Base-by-base conservation (phyloP, 2,797 vertebrate genomes). In the Coccyzus lansbergi region DNA sequence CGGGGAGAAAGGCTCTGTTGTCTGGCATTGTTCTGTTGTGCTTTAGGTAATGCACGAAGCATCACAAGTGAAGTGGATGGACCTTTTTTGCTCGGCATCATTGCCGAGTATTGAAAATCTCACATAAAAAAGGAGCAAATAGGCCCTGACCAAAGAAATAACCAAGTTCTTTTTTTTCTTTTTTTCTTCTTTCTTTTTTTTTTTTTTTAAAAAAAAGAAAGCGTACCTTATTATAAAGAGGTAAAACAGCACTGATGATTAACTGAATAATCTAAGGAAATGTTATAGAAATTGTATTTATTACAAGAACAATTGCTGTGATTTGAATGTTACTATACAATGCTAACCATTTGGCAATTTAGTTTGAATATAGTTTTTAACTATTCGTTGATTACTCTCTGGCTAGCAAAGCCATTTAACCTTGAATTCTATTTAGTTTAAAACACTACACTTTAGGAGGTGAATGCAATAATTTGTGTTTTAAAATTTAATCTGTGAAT, bases 121-220 rank as follows among this genome's bases (percentile, higher is more conserved):
- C 97, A 97, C 97, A 98, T 97, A 98, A 98, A 98, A 98, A 98
- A 98, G 98, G 97, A 98, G 97, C 97, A 98, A 98, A 98, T 98
- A 97, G 97, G 97, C 97, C 97, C 94, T 97, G 97, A 97, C 97
- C 96, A 98, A 98, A 98, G 97, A 98, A 98, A 98, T 98, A 98
- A 98, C 97, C 97, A 98, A 97, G 96, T 97, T 97, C 91, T 95
- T 96, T 96, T 96, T 95, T 60, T n/a, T n/a, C n/a, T n/a, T 83
- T 74, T 10, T 21, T 65, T 56, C 64, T 46, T 62, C 51, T 42
- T 58, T 71, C n/a, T n/a, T n/a, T n/a, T 72, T 67, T 48, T 67
- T 48, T n/a, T n/a, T 62, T 60, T 38, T 60, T 36, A 36, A 63
- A 42, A 60, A 44, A 96, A 96, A 97, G 96, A 97, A 98, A 98